Evolutionary conservation across 1,140 invertebrate genomes (phyloP).

Genomic region (Drosophila ercepeae): DNA sequence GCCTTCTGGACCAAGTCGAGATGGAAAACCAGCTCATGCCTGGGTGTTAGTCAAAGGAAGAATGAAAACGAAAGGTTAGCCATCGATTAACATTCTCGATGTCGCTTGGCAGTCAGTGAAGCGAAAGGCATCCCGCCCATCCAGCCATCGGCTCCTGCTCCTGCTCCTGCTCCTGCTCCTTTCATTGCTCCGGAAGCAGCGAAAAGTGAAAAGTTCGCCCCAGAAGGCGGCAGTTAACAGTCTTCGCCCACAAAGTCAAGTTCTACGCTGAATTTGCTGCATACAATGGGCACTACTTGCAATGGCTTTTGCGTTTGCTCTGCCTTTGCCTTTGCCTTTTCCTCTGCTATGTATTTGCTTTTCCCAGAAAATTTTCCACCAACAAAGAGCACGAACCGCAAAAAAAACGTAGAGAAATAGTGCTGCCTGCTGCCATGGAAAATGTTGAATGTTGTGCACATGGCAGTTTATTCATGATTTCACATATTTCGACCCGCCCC

Average conservation of each 20-base stretch:
- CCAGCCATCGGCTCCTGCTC: too few relatives aligned
- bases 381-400: slow-evolving; percentile 10
- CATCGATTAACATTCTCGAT: slow-evolving; percentile 35
- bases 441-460: slow-evolving; percentile 77
- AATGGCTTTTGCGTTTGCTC: slow-evolving; percentile 14
- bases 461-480: slow-evolving; percentile 83
- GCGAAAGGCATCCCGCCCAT: not conserved
- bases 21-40: slow-evolving; percentile 5
- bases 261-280: slow-evolving; percentile 58
- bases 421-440: slow-evolving; percentile 29
- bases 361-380: slow-evolving; percentile 22
- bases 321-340: slow-evolving; percentile 25
- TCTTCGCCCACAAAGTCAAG: slow-evolving; percentile 55
- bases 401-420: slow-evolving; percentile 4
- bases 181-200: not conserved
- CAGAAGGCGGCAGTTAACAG: slow-evolving; percentile 3
- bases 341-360: not conserved
- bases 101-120: slow-evolving; percentile 34
- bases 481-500: slow-evolving; percentile 62
- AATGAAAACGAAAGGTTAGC: slow-evolving; percentile 27
- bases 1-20: slow-evolving; percentile 6
- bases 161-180: too few relatives aligned
- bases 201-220: slow-evolving; percentile 39
- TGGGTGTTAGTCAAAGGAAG: slow-evolving; percentile 4
- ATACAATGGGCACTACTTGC: slow-evolving; percentile 35